Evolutionary conservation across 1,140 invertebrate genomes (phyloP).

Genomic region (Apis mellifera): DNA sequence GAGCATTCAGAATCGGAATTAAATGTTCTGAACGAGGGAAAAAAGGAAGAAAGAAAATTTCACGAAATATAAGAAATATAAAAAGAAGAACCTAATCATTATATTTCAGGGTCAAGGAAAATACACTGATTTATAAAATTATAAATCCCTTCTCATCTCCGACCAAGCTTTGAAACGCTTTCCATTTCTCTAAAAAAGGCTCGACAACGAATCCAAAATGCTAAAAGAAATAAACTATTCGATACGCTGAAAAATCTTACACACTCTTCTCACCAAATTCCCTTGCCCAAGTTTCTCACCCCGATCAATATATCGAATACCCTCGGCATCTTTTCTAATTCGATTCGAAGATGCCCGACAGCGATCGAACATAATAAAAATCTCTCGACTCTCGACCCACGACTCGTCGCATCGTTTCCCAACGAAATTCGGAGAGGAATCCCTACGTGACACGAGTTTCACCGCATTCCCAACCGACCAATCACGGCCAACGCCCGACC

Average conservation of each 20-base stretch:
- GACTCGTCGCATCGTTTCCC: background rate
- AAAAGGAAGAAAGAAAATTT: slow-evolving; percentile 32
- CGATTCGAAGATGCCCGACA: too few species aligned
- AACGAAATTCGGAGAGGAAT: background rate
- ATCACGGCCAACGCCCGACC: slow-evolving; percentile 6
- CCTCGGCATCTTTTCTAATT: too few species aligned
- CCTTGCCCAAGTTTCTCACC: too few species aligned
- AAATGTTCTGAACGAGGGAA: slow-evolving; percentile 16
- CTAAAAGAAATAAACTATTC: too few species aligned
- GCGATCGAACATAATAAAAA: background rate
- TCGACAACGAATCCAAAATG: too few species aligned
- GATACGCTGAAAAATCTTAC: too few species aligned
- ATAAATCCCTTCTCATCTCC: too few species aligned
- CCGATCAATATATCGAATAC: too few species aligned
- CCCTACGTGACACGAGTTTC: background rate
- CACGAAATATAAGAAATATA: background rate
- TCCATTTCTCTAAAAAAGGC: too few species aligned
- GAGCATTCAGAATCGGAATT: slow-evolving; percentile 26
- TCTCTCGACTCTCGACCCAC: background rate
- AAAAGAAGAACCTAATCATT: slow-evolving; percentile 11
- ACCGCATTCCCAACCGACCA: slow-evolving; percentile 14
- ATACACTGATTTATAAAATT: too few species aligned
- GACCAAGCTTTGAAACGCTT: too few species aligned
- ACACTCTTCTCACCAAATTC: too few species aligned
- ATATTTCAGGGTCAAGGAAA: background rate